Percentiles rank a stretch among this genome's conserved stretches.
Evolutionary conservation across 2,888 invertebrate species (phyloP).

Genomic region (Campoplex nolae): DNA sequence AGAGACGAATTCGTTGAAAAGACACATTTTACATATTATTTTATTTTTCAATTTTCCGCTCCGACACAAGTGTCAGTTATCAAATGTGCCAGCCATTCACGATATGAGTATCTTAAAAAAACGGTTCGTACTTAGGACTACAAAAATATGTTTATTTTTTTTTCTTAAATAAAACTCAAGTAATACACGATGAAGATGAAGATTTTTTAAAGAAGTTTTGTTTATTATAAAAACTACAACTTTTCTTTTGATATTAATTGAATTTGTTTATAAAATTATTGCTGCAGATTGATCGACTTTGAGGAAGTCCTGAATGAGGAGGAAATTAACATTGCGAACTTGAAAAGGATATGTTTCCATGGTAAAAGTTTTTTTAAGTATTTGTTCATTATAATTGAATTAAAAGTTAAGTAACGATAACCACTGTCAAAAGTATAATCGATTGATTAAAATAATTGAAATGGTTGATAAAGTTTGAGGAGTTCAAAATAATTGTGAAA

Average conservation of each 20-base stretch:
- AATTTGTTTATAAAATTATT: not conserved
- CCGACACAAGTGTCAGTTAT: constrained; percentile 29
- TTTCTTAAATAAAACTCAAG: not conserved
- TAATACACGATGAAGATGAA: not conserved
- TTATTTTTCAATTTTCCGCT: constrained; percentile 18
- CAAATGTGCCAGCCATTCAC: constrained; percentile 55
- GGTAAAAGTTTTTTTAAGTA: constrained; percentile 86
- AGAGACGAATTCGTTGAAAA: constrained; percentile 14
- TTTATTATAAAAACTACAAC: not conserved
- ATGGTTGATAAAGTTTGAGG: too few relatives aligned
- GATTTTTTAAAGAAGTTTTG: not conserved
- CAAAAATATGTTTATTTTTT: not conserved
- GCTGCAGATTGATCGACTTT: constrained; percentile 92
- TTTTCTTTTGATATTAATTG: not conserved
- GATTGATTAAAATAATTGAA: too few relatives aligned
- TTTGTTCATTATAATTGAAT: not conserved
- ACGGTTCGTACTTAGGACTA: constrained; percentile 69
- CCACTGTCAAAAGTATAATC: too few relatives aligned
- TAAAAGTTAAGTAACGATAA: not conserved
- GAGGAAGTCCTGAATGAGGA: constrained; percentile 90
- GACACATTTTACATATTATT: constrained; percentile 3
- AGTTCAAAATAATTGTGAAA: too few relatives aligned
- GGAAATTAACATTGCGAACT: constrained; percentile 89
- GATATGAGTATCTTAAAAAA: constrained; percentile 81
- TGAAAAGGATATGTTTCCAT: constrained; percentile 91